Base-by-base conservation (phyloP, 2,888 invertebrate species). In the Amblyteles armatorius region DNA sequence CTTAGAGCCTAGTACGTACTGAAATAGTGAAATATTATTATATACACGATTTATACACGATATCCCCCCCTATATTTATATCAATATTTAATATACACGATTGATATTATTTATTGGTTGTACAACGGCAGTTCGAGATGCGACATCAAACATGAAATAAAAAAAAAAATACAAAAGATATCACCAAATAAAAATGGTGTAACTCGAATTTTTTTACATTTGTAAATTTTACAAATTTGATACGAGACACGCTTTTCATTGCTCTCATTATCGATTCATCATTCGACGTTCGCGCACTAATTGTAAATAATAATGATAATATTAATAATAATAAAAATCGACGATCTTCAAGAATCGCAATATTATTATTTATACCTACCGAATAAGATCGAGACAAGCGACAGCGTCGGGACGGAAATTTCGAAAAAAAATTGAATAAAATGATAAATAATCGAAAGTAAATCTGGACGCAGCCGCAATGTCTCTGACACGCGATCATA, bases 101-200 rank as follows among this genome's bases (percentile, higher is more conserved):
- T 90, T 88, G 88, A 90, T 89, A 89, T 91, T 92, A 93, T 91
- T 92, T 93, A 93, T 91, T 91, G 89, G 91, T 90, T 89, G 88
- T 84, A 87, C 85, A 85, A 78, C 78, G 88, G 86, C 77, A 86
- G 79, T 73, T 86, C 87, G 83, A 84, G 88, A 87, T 55, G 87
- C 82, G 84, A 78, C 85, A 86, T 69, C 82, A 69, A 85, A 85
- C 33, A 69, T 36, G 48, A 29, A 44, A 44, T 22, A n/a, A 50
- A 44, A 73, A 69, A 73, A 73, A n/a, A 40, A 19, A 74, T 19
- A 52, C 6, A 19, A 57, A 11, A 13, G n/a, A 81, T 69, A 33
- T 22, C 7, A n/a, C 22, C 36, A 33, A 44, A 73, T 60, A 65
- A 36, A 16, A 19, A 19, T 36, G 33, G 40, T n/a, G 36, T 36